Conservation (phyloP, 2,113 vertebrate species). For the Saguinus midas region DNA sequence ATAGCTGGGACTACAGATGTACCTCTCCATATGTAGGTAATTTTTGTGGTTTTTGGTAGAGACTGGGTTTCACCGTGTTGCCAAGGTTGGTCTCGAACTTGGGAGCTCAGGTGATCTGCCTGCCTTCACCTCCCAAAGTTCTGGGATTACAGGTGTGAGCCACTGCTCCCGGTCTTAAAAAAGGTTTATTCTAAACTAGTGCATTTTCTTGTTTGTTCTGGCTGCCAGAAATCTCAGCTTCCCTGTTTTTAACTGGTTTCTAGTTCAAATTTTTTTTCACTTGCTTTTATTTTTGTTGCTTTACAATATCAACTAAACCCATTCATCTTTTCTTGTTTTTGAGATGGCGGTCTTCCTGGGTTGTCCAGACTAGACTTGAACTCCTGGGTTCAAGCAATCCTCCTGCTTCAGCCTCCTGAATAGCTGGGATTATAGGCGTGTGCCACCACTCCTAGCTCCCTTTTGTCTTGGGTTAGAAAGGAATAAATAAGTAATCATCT, state of each 20-base stretch:
- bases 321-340: not conserved
- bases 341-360: not conserved
- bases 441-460: not conserved
- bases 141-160: no score
- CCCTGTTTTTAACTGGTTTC: constrained; percentile 5
- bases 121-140: no score
- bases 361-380: not conserved
- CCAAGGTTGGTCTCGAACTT: no score
- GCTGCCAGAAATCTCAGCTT: not conserved
- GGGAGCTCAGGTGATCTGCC: no score
- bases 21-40: no score
- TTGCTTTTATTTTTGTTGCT: constrained; percentile 36
- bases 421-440: not conserved
- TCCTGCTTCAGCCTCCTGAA: not conserved
- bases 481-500: not conserved
- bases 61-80: not conserved
- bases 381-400: not conserved
- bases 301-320: not conserved
- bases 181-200: not conserved
- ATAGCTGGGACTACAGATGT: no score
- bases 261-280: not conserved
- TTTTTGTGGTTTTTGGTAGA: not conserved
- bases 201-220: not conserved
- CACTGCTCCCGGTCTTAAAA: no score
- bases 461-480: not conserved